Base-by-base conservation (phyloP, 1,140 invertebrate genomes). In the Penaeus japonicus region DNA sequence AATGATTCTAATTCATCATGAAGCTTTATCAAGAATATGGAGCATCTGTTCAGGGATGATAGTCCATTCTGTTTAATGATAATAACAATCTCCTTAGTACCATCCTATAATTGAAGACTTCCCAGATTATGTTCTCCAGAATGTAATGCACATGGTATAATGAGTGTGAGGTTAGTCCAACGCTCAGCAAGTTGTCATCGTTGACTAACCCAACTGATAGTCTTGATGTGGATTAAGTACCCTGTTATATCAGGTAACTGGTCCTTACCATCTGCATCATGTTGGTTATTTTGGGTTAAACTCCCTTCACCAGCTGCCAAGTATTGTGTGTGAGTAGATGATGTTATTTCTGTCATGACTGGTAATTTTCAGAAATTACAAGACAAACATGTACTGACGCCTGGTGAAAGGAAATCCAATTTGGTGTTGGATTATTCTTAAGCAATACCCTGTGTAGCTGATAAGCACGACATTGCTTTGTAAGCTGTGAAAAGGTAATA, bases 121-220 rank as follows among this genome's bases (percentile, higher is more conserved):
- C 70, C 70, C 70, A 73, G 70, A 73, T 73, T 73, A 73, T 30
- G 27, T 73, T 73, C 70, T 73, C 70, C 70, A 73, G 47, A 47
- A 47, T 12, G 47, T 47, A 47, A 47, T 0, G 47, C 47, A 47
- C 47, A 47, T 47, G 47, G 47, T 47, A 47, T 73, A 73, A 30
- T 30, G 70, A 73, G 70, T 73, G 35, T 73, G 70, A 73, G 70
- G 70, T 73, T 32, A 73, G 27, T 73, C 70, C 70, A 30, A 73
- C 20, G 70, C 70, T 30, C 70, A 73, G 70, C 35, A 73, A 73
- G n/a, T 30, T 73, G 24, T 32, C 70, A 30, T 73, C 70, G 24
- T 73, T 73, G 70, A 73, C 35, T 73, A 32, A 30, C 70, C 70
- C 35, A 30, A 27, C 27, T 32, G n/a, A 24, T 73, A 32, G 70